Evolutionary conservation across 37 sponge, comb jelly and placozoan genomes (phyloP), one percentile per base, ranked within the genome.

Genomic region (Lycopodina hypogea): DNA sequence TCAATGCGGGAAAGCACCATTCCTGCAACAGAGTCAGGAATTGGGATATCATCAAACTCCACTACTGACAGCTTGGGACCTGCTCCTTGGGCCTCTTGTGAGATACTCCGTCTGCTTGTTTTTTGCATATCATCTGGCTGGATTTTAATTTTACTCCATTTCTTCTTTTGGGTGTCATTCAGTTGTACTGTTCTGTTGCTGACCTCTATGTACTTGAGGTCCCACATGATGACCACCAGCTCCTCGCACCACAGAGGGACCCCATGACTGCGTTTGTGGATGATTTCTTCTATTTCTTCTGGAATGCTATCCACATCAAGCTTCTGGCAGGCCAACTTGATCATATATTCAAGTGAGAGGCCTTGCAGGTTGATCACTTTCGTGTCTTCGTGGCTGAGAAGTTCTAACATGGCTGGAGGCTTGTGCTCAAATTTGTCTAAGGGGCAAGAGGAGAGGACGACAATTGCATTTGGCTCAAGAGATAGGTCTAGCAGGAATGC

Each of bases 231-330:
- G 32, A 71, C 81, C 45, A 96, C 77, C 42, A 93, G 84, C 33
- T 93, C 91, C 64, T 92, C 89, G n/a, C 86, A 87, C 88, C 87
- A 96, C 68, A 93, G 74, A 1, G 97, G 97, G 14, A 90, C 87
- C 0, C 97, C 97, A 68, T 96, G 90, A 18, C 86, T 84, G 53
- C 80, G 66, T 24, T 84, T 75, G 2, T 63, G 59, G 11, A 95
- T 79, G 32, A 96, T 87, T 66, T 90, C 63, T 37, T 81, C 66
- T 48, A 96, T 57, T 37, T 78, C 74, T 24, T 68, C 73, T 38
- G 91, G 91, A 12, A 96, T 23, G 38, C 32, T n/a, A 0, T 87
- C 83, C 1, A 90, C 89, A n/a, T 88, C 79, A 33, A 93, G 71
- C 6, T 86, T 32, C 52, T 86, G 80, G 62, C 90, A 87, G 29